Evolutionary conservation across 2,113 vertebrate species (phyloP), one percentile per base, ranked within the genome.

Genomic region (Anguilla rostrata): DNA sequence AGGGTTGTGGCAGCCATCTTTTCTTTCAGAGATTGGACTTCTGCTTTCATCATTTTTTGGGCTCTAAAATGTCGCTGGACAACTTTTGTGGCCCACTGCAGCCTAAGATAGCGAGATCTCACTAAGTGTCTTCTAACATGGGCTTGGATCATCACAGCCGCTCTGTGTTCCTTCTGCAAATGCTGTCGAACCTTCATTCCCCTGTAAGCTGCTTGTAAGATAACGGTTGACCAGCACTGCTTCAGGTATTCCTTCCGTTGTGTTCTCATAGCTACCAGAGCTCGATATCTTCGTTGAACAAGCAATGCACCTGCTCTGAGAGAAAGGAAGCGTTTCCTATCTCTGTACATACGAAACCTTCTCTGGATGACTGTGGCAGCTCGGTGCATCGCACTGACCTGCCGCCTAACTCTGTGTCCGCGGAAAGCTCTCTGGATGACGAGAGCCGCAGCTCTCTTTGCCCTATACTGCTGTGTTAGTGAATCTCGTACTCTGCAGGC

Each of bases 71-170:
- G 86, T 15, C 66, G 82, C 86, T 98, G 97, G 88, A 99, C 87
- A 16, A 94, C 87, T n/a, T 79, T 7, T n/a, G 91, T 87, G 3
- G 97, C 96, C 91, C 91, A 91, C 39, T 53, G 92, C 22, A 96
- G 82, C 63, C 57, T 87, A 86, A 86, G 92, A 90, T 97, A 98
- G 39, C 80, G 89, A 7, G 46, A 87, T 1, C 75, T 94, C 40
- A 91, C 91, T 46, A 89, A 39, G 7, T 96, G 88, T 93, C 91
- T 97, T 90, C 96, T 94, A 34, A 96, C 95, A 84, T 88, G 92
- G 0, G 97, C 94, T 87, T 99, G 98, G 90, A 99, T 96, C 43
- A 91, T 29, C n/a, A 92, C 57, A 12, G 97, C 97, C 71, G 95
- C 93, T 0, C 15, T 0, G 2, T 83, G 93, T 29, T 93, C 78